A percentile compares a stretch with the other conserved stretches of the same genome.
Conservation (phyloP, 2,888 invertebrate genomes). For the Cantharis rustica region DNA sequence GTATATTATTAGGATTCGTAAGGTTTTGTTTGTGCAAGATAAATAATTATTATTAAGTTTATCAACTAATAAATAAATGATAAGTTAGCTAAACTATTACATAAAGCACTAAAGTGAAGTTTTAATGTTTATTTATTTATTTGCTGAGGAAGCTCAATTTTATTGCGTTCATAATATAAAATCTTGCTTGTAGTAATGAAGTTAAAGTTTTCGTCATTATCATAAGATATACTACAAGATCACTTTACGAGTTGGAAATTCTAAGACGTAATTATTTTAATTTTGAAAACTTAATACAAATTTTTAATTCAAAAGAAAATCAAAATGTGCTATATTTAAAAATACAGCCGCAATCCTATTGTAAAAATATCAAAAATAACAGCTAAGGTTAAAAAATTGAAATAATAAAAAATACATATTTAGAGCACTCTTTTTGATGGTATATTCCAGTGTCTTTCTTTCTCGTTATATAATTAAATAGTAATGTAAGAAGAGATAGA, state of each 20-base stretch:
- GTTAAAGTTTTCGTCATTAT: background rate
- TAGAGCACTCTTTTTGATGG: slow-evolving; percentile 6
- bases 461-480: slow-evolving; percentile 22
- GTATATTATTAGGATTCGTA: too few species aligned
- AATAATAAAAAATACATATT: slow-evolving; percentile 19
- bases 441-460: background rate
- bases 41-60: background rate
- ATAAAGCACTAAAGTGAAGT: background rate
- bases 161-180: background rate
- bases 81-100: background rate
- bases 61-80: background rate
- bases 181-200: background rate
- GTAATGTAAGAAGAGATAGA: slow-evolving; percentile 21
- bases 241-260: background rate
- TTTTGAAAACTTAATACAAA: too few species aligned
- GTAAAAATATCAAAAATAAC: background rate
- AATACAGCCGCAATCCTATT: background rate
- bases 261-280: background rate
- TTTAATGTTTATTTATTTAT: slow-evolving; percentile 1
- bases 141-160: background rate
- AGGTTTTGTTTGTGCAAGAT: background rate
- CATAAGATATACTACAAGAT: background rate
- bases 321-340: too few species aligned
- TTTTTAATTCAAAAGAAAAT: too few species aligned
- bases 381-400: background rate